Conservation (phyloP, 2,888 invertebrate genomes). For the Torymus tubicola region DNA sequence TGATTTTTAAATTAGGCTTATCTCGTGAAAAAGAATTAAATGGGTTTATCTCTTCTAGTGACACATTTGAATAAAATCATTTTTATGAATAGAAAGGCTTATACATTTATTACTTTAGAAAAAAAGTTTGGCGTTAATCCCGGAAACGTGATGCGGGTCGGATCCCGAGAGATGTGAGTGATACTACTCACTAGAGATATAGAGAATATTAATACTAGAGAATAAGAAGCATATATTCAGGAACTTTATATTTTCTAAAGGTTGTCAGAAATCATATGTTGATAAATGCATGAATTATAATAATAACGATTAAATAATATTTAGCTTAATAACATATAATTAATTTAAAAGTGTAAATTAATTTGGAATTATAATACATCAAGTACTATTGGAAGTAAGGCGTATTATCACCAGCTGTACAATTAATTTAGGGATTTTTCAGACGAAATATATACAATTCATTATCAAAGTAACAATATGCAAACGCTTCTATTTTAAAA, state of each 20-base stretch:
- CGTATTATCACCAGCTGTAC: too few species aligned
- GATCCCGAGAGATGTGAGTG: neutral
- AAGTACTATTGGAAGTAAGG: too few species aligned
- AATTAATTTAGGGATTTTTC: too few species aligned
- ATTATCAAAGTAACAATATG: too few species aligned
- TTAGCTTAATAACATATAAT: neutral
- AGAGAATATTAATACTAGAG: too few species aligned
- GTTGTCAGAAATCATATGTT: neutral
- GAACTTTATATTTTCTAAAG: too few species aligned
- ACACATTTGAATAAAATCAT: neutral
- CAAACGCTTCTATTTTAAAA: too few species aligned
- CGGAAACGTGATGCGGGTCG: constrained; percentile 1
- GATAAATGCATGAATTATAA: neutral
- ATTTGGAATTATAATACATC: too few species aligned
- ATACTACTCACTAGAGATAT: too few species aligned
- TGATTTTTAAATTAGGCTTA: neutral
- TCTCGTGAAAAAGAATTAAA: neutral
- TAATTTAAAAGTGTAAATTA: neutral
- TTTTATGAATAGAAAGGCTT: constrained; percentile 11
- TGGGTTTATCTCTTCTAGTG: neutral
- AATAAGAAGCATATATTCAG: too few species aligned
- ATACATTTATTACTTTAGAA: neutral
- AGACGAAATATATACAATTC: too few species aligned
- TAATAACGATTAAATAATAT: neutral
- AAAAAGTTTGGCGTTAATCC: constrained; percentile 27